phyloP scores from a whole-genome alignment of 2,888 invertebrate species.

The Amphipoea oculea region DNA sequence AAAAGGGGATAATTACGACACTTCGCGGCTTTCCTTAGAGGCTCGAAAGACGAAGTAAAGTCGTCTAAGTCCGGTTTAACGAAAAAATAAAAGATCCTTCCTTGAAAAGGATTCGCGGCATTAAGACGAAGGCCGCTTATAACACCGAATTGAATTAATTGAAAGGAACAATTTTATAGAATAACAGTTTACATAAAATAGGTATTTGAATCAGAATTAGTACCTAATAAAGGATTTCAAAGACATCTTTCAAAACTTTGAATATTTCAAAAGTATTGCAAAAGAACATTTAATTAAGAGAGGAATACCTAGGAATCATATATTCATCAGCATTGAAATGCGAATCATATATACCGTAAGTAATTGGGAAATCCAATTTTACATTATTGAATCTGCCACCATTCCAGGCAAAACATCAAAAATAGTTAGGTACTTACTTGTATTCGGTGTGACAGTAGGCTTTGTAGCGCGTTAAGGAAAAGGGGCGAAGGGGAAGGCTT shows the following conservation, averaged over 20 bases:
- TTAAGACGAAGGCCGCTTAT: constrained; percentile 74
- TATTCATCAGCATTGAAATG: neutral
- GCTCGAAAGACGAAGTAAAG: constrained; percentile 88
- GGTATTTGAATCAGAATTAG: neutral
- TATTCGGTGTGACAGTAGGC: constrained; percentile 79
- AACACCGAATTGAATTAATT: constrained; percentile 74
- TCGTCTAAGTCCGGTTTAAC: constrained; percentile 87
- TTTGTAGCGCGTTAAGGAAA: constrained; percentile 80
- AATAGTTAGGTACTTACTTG: neutral
- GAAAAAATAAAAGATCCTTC: constrained; percentile 86
- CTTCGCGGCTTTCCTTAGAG: constrained; percentile 87
- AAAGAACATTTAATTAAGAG: too few relatives aligned
- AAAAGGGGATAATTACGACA: constrained; percentile 87
- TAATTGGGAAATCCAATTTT: neutral
- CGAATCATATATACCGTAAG: neutral
- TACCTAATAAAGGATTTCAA: neutral
- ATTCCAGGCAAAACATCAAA: neutral
- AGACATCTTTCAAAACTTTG: neutral
- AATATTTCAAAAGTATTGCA: too few relatives aligned
- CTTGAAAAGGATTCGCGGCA: constrained; percentile 87
- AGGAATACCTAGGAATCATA: neutral
- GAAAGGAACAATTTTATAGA: neutral
- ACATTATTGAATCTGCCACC: neutral
- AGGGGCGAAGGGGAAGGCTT: constrained; percentile 86
- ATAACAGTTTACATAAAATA: neutral